phyloP scores from a whole-genome alignment of 2,113 vertebrate genomes.

The Anthoscopus minutus region DNA sequence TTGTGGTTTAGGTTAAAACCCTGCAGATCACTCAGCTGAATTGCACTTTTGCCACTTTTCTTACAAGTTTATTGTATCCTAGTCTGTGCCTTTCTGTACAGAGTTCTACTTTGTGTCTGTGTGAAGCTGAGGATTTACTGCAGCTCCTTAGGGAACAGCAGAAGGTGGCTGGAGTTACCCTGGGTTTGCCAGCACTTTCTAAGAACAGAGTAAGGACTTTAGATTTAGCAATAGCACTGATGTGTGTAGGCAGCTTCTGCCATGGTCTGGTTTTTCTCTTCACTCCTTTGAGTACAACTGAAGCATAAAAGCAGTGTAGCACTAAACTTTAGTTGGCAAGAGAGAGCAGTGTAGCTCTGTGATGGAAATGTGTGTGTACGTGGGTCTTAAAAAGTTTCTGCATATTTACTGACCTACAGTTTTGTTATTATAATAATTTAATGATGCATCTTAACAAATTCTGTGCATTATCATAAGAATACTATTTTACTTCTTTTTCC shows the following conservation, averaged over 20 bases:
- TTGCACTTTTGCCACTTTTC: not conserved
- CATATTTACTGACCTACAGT: not conserved
- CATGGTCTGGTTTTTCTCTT: not conserved
- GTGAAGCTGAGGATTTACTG: not conserved
- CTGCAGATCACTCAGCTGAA: not conserved
- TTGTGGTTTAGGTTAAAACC: not conserved
- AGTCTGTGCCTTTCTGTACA: rapidly evolving
- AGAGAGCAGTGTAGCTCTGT: not conserved
- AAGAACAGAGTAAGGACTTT: not conserved
- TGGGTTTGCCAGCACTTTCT: not conserved
- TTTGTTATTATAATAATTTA: not conserved
- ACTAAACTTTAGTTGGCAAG: not conserved
- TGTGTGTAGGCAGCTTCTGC: not conserved
- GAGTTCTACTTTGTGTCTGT: not conserved
- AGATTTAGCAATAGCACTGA: not conserved
- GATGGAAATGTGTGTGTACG: not conserved
- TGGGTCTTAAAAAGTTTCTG: not conserved
- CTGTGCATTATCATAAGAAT: not conserved
- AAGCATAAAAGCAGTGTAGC: not conserved
- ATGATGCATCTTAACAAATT: not conserved
- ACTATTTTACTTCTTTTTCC: not conserved
- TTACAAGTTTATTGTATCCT: not conserved
- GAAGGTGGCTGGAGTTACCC: not conserved
- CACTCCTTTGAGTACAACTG: not conserved
- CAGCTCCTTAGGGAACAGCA: not conserved